Evolutionary conservation across 2,797 vertebrate genomes (phyloP).

Genomic region (Euthynnus affinis): DNA sequence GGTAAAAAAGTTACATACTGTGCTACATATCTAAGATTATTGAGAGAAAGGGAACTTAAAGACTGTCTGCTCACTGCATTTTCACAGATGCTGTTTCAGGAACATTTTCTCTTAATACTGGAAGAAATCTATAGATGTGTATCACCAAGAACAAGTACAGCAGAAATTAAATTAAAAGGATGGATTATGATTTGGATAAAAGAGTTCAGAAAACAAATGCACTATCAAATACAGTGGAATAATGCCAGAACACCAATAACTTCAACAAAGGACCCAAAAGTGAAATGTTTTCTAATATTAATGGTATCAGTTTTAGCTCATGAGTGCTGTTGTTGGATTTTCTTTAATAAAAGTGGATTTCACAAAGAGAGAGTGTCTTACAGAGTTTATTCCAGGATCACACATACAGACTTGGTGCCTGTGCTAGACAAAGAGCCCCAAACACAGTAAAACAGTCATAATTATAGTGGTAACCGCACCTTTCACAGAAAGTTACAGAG

Average conservation of each 20-base stretch:
- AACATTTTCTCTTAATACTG: not conserved
- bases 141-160: no score
- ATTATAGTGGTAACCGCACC: no score
- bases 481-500: no score
- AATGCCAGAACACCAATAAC: not conserved
- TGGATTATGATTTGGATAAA: not conserved
- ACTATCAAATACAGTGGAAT: not conserved
- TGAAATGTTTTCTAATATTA: constrained; percentile 21
- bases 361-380: no score
- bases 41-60: not conserved
- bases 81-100: not conserved
- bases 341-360: no score
- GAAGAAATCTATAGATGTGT: not conserved
- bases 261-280: not conserved
- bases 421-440: no score
- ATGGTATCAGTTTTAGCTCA: constrained; percentile 5
- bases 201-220: not conserved
- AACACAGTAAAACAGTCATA: no score
- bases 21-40: not conserved
- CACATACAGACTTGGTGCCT: no score
- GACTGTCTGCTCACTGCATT: not conserved
- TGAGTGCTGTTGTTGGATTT: not conserved
- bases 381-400: no score
- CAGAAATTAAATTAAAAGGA: not conserved
- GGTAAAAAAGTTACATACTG: constrained; percentile 27